These are phyloP conservation scores for Mya arenaria DNA, from an alignment of 1,140 invertebrate genomes.

Conservation along the genomic window DNA sequence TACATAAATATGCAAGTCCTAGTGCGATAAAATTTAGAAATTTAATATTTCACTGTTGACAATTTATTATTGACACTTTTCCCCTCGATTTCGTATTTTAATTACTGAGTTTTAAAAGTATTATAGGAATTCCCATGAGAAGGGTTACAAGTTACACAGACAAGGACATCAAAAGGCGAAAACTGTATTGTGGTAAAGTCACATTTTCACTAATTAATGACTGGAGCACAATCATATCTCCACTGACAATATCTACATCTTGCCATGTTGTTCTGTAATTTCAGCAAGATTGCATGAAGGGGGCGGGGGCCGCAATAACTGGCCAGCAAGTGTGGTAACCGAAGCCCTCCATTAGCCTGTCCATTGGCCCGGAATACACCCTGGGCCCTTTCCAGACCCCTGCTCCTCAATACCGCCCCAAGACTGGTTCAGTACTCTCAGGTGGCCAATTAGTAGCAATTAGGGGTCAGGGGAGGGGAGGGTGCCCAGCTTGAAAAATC, in stretches of 20 bases:
- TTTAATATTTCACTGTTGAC: not conserved
- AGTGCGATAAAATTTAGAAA: too few species aligned
- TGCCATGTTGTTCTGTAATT: not conserved
- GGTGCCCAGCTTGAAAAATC: conserved; percentile 39
- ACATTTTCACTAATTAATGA: conserved; percentile 36
- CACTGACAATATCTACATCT: not conserved
- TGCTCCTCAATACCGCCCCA: conserved; percentile 6
- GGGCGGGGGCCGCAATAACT: conserved; percentile 28
- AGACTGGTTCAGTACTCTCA: conserved; percentile 36
- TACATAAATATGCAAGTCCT: too few species aligned
- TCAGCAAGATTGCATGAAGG: conserved; percentile 11
- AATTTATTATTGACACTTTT: not conserved
- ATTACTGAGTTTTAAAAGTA: not conserved
- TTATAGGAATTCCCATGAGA: not conserved
- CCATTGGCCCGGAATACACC: conserved; percentile 37
- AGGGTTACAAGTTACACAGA: conserved; percentile 15
- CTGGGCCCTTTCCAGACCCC: conserved; percentile 40
- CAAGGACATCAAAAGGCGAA: conserved; percentile 5
- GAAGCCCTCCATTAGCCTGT: conserved; percentile 42
- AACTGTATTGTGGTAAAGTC: not conserved
- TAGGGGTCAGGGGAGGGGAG: conserved; percentile 51
- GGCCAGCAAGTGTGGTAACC: conserved; percentile 29
- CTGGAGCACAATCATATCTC: conserved; percentile 38
- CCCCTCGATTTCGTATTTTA: not conserved
- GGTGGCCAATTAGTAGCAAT: conserved; percentile 54